These are phyloP conservation scores for Drosophila baimaii DNA, from an alignment of 1,140 invertebrate species.

Conservation along the genomic window DNA sequence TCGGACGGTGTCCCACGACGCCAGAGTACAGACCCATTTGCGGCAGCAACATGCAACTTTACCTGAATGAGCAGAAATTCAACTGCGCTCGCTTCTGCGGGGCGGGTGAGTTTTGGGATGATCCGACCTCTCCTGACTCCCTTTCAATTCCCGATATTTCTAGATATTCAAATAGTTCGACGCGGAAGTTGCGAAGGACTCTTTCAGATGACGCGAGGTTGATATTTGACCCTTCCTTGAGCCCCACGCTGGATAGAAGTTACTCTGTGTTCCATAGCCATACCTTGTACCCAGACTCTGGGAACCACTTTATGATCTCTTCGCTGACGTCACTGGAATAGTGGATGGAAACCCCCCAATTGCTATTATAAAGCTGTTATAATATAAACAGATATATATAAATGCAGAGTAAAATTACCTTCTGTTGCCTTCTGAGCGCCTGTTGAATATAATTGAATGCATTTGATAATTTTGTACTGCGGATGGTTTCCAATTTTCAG, in stretches of 20 bases:
- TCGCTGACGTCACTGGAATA: too few relatives aligned
- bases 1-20: slow-evolving; percentile 85
- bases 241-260: neutral
- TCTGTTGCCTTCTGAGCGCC: neutral
- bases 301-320: neutral
- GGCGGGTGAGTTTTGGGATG: slow-evolving; percentile 81
- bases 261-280: neutral
- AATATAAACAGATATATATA: neutral
- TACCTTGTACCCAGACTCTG: neutral
- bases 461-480: neutral
- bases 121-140: neutral
- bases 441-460: neutral
- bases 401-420: neutral
- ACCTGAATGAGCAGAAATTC: slow-evolving; percentile 87
- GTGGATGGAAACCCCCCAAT: too few relatives aligned
- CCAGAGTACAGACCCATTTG: slow-evolving; percentile 89
- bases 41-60: slow-evolving; percentile 87
- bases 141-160: neutral
- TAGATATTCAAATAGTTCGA: slow-evolving; percentile 76
- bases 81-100: slow-evolving; percentile 87
- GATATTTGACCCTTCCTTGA: slow-evolving; percentile 6
- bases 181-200: slow-evolving; percentile 75
- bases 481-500: neutral
- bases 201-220: slow-evolving; percentile 75
- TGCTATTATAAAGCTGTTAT: neutral